A percentile compares a stretch with the other conserved stretches of the same genome.
Evolutionary conservation across 2,113 vertebrate species (phyloP).

Genomic region (Hypocryptadius cinnamomeus): DNA sequence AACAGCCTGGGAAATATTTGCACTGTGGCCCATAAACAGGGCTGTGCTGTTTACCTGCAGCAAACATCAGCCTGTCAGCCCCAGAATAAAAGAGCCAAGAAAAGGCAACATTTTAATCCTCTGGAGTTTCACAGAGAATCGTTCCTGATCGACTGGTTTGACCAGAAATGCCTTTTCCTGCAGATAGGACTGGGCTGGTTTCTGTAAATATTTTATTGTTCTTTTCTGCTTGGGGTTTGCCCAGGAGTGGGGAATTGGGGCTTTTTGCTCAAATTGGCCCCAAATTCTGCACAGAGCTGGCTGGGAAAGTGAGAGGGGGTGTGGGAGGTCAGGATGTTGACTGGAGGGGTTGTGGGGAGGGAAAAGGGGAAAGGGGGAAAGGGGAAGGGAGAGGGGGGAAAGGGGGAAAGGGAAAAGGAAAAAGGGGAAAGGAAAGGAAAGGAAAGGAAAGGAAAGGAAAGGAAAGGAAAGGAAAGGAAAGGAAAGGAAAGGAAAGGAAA

Average conservation of each 20-base stretch:
- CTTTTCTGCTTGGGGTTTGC: background rate
- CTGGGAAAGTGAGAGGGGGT: background rate
- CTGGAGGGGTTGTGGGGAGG: background rate
- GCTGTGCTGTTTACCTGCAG: slow-evolving; percentile 33
- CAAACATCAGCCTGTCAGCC: background rate
- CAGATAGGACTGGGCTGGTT: background rate
- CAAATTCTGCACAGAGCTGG: background rate
- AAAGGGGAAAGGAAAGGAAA: too few species aligned
- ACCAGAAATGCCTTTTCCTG: background rate
- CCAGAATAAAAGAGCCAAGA: background rate
- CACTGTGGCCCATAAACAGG: background rate
- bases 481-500: too few species aligned
- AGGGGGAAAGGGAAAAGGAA: too few species aligned
- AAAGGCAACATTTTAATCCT: background rate
- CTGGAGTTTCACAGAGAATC: background rate
- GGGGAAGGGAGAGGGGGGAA: too few species aligned
- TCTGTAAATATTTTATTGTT: background rate
- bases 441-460: background rate
- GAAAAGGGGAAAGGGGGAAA: too few species aligned
- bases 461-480: too few species aligned
- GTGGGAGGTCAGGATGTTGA: rapidly evolving
- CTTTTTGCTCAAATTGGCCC: background rate
- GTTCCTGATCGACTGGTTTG: background rate
- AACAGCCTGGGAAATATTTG: slow-evolving; percentile 2
- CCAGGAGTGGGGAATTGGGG: background rate